These are phyloP conservation scores for Lasioglossum albipes DNA, from an alignment of 1,140 invertebrate genomes.

Conservation along the genomic window DNA sequence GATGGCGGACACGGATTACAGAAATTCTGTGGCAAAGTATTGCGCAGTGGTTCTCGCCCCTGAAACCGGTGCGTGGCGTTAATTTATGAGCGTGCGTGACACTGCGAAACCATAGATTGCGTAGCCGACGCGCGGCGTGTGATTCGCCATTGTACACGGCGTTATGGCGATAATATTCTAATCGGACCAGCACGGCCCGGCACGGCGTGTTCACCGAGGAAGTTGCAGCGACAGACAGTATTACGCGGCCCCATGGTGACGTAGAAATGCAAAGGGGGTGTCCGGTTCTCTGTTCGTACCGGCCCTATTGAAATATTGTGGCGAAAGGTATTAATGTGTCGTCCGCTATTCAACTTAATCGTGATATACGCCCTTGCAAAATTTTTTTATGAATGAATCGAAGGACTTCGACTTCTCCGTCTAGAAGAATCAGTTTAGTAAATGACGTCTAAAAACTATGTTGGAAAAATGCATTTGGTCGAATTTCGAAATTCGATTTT, in stretches of 20 bases:
- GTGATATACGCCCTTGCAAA: too few species aligned
- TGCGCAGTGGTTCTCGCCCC: neutral
- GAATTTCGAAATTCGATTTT: too few species aligned
- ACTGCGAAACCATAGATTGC: conserved; percentile 39
- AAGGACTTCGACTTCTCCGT: too few species aligned
- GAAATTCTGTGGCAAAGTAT: conserved; percentile 51
- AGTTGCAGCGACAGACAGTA: conserved; percentile 19
- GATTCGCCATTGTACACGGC: conserved; percentile 43
- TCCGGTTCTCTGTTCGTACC: neutral
- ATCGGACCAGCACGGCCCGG: conserved; percentile 22
- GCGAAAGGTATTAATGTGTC: conserved; percentile 16
- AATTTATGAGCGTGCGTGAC: conserved; percentile 50
- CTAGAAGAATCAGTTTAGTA: too few species aligned
- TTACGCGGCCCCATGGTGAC: conserved; percentile 7
- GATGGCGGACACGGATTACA: conserved; percentile 15
- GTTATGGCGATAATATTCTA: conserved; percentile 59
- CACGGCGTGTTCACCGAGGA: conserved; percentile 19
- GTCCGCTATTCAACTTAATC: too few species aligned
- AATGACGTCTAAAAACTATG: too few species aligned
- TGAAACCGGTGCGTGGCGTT: conserved; percentile 28
- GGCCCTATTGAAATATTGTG: conserved; percentile 23
- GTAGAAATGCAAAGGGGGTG: neutral
- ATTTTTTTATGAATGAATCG: too few species aligned
- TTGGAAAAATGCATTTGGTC: too few species aligned
- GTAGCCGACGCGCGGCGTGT: conserved; percentile 13